These are phyloP conservation scores for Peromyscus eremicus DNA, from an alignment of 2,797 vertebrate species.

Conservation along the genomic window DNA sequence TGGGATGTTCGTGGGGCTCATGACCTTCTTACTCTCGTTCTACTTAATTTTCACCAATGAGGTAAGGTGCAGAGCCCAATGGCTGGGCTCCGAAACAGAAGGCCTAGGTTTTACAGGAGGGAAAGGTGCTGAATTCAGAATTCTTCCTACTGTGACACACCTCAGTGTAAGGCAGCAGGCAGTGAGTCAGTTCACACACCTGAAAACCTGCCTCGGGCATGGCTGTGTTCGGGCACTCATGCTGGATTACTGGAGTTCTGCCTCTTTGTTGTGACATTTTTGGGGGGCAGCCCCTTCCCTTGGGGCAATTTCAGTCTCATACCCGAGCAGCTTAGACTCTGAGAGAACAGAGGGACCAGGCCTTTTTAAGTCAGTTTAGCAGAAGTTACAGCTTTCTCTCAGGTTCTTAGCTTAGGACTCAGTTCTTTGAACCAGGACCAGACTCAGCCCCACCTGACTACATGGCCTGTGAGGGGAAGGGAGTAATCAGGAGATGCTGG, in stretches of 20 bases:
- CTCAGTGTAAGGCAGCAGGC: neutral
- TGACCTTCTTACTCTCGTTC: conserved; percentile 93
- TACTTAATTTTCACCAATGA: conserved; percentile 98
- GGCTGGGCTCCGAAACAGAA: neutral
- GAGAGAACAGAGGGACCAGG: neutral
- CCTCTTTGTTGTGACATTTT: neutral
- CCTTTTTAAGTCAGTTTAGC: neutral
- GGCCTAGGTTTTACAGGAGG: neutral
- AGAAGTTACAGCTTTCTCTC: neutral
- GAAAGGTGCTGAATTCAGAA: no score
- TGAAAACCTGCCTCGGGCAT: neutral
- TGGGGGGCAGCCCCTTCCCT: neutral
- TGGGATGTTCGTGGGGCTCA: conserved; percentile 93
- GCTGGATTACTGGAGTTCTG: neutral
- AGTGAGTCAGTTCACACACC: neutral
- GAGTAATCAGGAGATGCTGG: neutral
- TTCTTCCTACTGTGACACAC: neutral
- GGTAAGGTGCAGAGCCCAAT: conserved; percentile 85
- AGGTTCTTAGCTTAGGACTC: neutral
- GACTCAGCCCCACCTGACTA: neutral
- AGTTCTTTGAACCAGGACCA: neutral
- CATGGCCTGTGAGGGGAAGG: neutral
- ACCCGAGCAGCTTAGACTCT: neutral
- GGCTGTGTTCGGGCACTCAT: neutral
- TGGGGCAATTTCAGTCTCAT: neutral